Evolutionary conservation across 1,140 invertebrate genomes (phyloP).

Genomic region (Ditylenchus dipsaci): DNA sequence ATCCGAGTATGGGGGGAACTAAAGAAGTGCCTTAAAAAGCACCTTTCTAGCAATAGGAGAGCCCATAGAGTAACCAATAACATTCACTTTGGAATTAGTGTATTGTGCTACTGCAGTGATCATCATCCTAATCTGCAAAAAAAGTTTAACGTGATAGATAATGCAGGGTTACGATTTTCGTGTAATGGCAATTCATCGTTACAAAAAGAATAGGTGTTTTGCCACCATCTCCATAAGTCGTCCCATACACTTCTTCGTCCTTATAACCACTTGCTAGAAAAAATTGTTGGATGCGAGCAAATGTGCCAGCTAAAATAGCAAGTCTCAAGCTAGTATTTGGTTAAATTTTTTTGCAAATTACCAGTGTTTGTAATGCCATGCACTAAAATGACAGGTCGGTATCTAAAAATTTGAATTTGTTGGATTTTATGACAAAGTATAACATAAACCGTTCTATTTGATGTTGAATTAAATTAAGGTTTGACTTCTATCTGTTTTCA

Average conservation of each 20-base stretch:
- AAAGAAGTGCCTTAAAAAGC: conserved; percentile 10
- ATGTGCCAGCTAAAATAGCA: conserved; percentile 30
- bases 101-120: conserved; percentile 53
- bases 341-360: conserved; percentile 6
- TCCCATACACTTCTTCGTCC: conserved; percentile 53
- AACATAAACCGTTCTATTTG: not conserved
- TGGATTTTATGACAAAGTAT: too few relatives aligned
- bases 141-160: not conserved
- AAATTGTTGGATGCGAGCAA: conserved; percentile 36
- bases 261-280: conserved; percentile 48
- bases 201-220: conserved; percentile 54
- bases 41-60: conserved; percentile 55
- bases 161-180: conserved; percentile 43
- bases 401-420: conserved; percentile 16
- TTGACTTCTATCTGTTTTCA: too few relatives aligned
- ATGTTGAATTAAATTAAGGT: too few relatives aligned
- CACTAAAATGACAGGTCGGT: conserved; percentile 55
- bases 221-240: conserved; percentile 56
- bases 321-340: not conserved
- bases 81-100: conserved; percentile 50
- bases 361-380: conserved; percentile 53
- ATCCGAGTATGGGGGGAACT: too few relatives aligned
- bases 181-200: conserved; percentile 56
- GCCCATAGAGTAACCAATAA: conserved; percentile 57
- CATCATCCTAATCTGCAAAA: conserved; percentile 45